phyloP scores from a whole-genome alignment of 1,140 invertebrate genomes.

The Saccostrea echinata region DNA sequence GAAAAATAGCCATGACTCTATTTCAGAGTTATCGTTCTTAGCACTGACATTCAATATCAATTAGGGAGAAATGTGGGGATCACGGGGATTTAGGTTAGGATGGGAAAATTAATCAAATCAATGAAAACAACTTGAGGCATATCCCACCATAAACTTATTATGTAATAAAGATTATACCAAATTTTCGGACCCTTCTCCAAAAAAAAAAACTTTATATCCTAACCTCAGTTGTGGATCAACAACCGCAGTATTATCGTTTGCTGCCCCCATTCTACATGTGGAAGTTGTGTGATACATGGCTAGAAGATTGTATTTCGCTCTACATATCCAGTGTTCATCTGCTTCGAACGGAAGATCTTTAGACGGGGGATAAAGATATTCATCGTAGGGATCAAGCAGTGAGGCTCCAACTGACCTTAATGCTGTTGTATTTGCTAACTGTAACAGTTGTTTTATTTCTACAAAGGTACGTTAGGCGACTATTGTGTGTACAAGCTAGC shows the following conservation, averaged over 20 bases:
- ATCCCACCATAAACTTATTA: too few relatives aligned
- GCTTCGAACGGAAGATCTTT: slow-evolving; percentile 82
- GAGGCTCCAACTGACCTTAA: slow-evolving; percentile 48
- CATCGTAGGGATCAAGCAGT: neutral
- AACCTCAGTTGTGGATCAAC: slow-evolving; percentile 86
- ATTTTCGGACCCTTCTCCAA: too few relatives aligned
- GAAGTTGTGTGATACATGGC: slow-evolving; percentile 83
- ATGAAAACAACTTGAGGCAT: too few relatives aligned
- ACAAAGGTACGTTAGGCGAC: neutral
- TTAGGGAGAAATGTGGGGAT: too few relatives aligned
- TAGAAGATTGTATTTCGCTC: slow-evolving; percentile 84
- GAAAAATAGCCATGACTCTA: too few relatives aligned
- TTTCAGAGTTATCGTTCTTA: too few relatives aligned
- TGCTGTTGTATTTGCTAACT: slow-evolving; percentile 46
- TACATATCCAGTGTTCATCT: slow-evolving; percentile 60
- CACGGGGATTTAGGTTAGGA: too few relatives aligned
- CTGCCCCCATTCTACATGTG: slow-evolving; percentile 88
- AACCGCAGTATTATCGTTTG: slow-evolving; percentile 86
- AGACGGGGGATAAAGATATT: slow-evolving; percentile 84
- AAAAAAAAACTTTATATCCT: too few relatives aligned
- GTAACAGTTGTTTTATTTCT: slow-evolving; percentile 43
- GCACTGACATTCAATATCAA: too few relatives aligned
- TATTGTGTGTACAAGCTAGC: neutral
- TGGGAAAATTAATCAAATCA: too few relatives aligned
- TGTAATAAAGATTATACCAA: too few relatives aligned